These are phyloP conservation scores for Pseudopipra pipra DNA, from an alignment of 2,113 vertebrate species.

Conservation along the genomic window DNA sequence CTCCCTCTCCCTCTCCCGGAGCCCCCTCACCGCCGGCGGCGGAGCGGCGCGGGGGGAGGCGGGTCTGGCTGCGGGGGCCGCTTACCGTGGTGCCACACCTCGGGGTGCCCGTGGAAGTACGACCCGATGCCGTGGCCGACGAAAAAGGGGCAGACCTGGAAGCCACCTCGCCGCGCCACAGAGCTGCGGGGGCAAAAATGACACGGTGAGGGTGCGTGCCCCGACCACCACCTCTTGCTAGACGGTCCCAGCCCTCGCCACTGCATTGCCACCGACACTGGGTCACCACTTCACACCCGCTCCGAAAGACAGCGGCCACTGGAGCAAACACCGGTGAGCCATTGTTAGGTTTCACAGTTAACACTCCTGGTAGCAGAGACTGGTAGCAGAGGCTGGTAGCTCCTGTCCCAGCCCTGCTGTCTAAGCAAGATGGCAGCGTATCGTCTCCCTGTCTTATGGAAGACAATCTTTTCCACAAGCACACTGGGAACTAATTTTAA, in stretches of 20 bases:
- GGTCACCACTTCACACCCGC: fast-evolving
- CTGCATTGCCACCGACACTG: fast-evolving
- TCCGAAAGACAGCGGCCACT: background rate
- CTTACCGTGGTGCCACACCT: constrained; percentile 97
- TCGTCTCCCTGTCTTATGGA: background rate
- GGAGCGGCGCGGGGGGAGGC: too few species aligned
- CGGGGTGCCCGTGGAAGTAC: constrained; percentile 92
- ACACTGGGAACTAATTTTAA: background rate
- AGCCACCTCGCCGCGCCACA: constrained; percentile 77
- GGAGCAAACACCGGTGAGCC: background rate
- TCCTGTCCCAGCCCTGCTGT: background rate
- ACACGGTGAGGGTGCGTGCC: background rate
- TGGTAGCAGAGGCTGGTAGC: background rate
- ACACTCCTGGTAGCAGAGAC: background rate
- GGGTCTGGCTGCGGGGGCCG: background rate
- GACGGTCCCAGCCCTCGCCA: background rate
- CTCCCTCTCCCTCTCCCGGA: background rate
- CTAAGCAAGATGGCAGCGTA: background rate
- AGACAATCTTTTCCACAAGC: background rate
- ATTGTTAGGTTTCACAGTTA: background rate
- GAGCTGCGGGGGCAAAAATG: constrained; percentile 72
- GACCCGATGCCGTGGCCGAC: constrained; percentile 95
- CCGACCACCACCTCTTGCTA: fast-evolving
- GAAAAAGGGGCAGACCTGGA: constrained; percentile 90
- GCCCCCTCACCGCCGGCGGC: background rate